These are phyloP conservation scores for Chloroceryle inda DNA, from an alignment of 2,797 vertebrate genomes.

Conservation along the genomic window DNA sequence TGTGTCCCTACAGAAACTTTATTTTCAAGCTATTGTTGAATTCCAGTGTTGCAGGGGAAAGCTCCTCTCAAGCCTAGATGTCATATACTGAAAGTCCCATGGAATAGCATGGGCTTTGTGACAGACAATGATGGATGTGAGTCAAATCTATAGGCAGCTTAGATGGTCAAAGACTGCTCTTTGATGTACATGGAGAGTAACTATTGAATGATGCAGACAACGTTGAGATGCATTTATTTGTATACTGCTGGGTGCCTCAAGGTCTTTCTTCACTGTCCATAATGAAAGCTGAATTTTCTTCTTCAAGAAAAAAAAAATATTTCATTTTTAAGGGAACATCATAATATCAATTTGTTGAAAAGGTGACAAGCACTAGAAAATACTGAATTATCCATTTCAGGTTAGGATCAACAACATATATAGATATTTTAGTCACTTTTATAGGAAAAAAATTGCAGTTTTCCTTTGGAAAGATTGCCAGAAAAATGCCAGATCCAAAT, in stretches of 20 bases:
- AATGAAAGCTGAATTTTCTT: background rate
- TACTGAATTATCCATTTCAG: background rate
- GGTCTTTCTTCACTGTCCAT: background rate
- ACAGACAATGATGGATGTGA: background rate
- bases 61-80: background rate
- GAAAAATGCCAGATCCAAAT: conserved; percentile 21
- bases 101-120: background rate
- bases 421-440: background rate
- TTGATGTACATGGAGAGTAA: background rate
- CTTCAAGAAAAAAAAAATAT: background rate
- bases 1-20: background rate
- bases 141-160: background rate
- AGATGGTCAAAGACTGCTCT: background rate
- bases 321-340: background rate
- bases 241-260: background rate
- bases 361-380: background rate
- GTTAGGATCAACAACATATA: background rate
- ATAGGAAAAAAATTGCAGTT: background rate
- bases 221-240: background rate
- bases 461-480: background rate
- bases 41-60: rapidly evolving
- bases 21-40: background rate
- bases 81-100: background rate
- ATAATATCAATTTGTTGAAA: background rate
- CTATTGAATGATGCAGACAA: background rate